Conservation (phyloP, 2,888 invertebrate genomes). For the Anthophora plumipes region DNA sequence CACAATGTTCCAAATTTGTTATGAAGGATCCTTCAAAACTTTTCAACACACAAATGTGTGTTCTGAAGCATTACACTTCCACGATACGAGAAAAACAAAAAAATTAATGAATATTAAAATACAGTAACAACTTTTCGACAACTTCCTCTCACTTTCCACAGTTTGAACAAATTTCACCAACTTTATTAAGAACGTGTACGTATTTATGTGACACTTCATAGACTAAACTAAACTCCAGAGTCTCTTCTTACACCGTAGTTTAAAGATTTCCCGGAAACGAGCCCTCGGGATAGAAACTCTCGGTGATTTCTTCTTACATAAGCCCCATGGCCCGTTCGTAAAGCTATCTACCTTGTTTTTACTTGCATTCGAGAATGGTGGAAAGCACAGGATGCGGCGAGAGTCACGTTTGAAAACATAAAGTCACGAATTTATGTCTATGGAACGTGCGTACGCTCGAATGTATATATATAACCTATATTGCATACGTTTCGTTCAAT, state of each 20-base stretch:
- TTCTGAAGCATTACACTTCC: no score
- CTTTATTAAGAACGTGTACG: no score
- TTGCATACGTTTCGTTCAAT: slow-evolving; percentile 22
- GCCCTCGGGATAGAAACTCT: slow-evolving; percentile 8
- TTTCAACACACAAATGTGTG: no score
- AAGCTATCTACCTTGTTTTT: slow-evolving; percentile 58
- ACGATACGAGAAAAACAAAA: no score
- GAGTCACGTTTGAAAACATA: slow-evolving; percentile 57
- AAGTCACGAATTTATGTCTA: slow-evolving; percentile 51
- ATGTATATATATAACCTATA: slow-evolving; percentile 13
- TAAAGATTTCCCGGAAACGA: slow-evolving; percentile 39
- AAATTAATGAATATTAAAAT: no score
- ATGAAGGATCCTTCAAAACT: no score
- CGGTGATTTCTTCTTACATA: slow-evolving; percentile 55
- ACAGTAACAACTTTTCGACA: no score
- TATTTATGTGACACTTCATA: background rate
- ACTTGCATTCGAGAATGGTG: slow-evolving; percentile 27
- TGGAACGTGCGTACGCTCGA: background rate
- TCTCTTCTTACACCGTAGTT: background rate
- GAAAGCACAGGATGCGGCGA: slow-evolving; percentile 38
- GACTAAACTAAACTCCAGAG: no score
- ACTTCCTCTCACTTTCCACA: no score
- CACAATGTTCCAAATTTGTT: no score
- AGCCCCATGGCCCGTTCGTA: slow-evolving; percentile 34
- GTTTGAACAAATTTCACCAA: no score